Evolutionary conservation across 2,113 vertebrate genomes (phyloP), one percentile per base, ranked within the genome.

Genomic region (Peromyscus californicus): DNA sequence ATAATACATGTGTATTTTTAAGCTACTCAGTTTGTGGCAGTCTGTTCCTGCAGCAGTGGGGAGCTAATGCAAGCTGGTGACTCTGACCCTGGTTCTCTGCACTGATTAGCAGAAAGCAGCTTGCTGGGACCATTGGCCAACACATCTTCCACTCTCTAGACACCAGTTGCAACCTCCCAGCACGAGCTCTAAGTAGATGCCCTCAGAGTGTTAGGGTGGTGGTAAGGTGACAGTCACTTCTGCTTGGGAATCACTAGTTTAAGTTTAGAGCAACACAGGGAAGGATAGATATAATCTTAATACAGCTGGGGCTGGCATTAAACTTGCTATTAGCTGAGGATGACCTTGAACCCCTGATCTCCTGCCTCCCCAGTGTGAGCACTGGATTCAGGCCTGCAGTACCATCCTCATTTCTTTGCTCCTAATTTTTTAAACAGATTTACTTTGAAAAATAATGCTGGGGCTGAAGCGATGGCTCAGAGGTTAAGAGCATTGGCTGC

Each of bases 401-500:
- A 39, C 51, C 51, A 54, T 16, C 11, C 33, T 74, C 36, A 3
- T 74, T 57, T 89, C 48, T 24, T 82, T 63, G 36, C 15, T 15
- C 70, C n/a, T 5, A 57, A 36, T 84, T 83, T 39, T 54, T n/a
- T 26, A 93, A 90, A 54, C 83, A 70, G 5, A 93, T 90, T 89
- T n/a, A 78, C 72, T 96, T 95, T 67, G 59, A 89, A 88, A 95
- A 65, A 33, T 72, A n/a, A 0, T n/a, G n/a, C n/a, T n/a, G n/a
- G n/a, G n/a, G n/a, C n/a, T n/a, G n/a, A n/a, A n/a, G n/a, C n/a
- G n/a, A n/a, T n/a, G n/a, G n/a, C n/a, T n/a, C n/a, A n/a, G n/a
- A n/a, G n/a, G n/a, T n/a, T n/a, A n/a, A n/a, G n/a, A n/a, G n/a
- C n/a, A n/a, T n/a, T n/a, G n/a, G n/a, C n/a, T n/a, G n/a, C n/a